A percentile compares a stretch with the other conserved stretches of the same genome.
phyloP scores from a whole-genome alignment of 2,113 vertebrate genomes.

The Nesogale talazaci region DNA sequence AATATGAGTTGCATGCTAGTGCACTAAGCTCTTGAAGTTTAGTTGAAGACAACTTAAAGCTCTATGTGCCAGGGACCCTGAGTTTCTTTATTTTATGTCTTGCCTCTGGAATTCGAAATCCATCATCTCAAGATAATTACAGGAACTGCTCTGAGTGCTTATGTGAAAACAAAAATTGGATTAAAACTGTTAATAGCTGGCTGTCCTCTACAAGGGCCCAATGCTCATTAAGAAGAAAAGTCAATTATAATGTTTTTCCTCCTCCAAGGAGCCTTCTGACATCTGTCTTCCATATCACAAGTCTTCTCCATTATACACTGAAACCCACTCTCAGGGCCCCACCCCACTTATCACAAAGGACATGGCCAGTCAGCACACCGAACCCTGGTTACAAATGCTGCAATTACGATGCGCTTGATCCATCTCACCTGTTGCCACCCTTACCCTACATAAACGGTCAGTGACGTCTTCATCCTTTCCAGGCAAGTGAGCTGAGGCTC shows the following conservation, averaged over 20 bases:
- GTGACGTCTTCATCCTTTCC: not conserved
- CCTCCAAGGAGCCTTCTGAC: not conserved
- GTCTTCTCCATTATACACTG: not conserved
- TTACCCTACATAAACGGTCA: not conserved
- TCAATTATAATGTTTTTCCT: not conserved
- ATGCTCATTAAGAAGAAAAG: constrained; percentile 3
- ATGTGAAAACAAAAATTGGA: constrained; percentile 13
- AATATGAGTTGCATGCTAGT: not conserved
- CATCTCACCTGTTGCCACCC: not conserved
- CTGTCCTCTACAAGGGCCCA: not conserved
- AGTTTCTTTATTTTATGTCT: constrained; percentile 12
- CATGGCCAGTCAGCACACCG: not conserved
- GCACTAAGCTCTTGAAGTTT: not conserved
- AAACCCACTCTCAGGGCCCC: not conserved
- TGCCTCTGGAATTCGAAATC: constrained; percentile 28
- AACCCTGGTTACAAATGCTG: not conserved
- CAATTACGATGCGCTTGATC: not conserved
- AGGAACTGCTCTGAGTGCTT: not conserved
- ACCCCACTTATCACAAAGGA: not conserved
- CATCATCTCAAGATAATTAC: not conserved
- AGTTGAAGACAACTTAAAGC: not conserved
- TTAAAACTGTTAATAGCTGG: not conserved
- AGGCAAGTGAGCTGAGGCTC: not conserved
- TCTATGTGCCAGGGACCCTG: not conserved
- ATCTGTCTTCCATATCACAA: not conserved